Conservation (phyloP, 2,113 vertebrate species). For the Heterotilapia buettikoferi region DNA sequence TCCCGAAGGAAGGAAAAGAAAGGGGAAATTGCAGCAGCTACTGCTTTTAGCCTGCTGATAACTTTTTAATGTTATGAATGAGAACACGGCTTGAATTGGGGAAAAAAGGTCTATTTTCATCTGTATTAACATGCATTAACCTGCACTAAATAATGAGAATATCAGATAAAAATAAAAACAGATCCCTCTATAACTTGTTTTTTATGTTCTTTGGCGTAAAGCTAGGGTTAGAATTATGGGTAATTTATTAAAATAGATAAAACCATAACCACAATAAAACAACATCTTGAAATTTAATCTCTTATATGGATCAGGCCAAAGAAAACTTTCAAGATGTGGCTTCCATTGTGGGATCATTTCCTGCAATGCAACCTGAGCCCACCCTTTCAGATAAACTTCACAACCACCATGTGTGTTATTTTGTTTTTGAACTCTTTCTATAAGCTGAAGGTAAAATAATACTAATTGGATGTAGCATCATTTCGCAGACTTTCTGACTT, state of each 20-base stretch:
- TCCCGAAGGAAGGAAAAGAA: not conserved
- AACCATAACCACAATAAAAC: not conserved
- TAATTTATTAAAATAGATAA: not conserved
- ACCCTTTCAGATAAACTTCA: not conserved
- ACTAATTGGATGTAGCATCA: not conserved
- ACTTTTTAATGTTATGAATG: not conserved
- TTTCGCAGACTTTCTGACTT: not conserved
- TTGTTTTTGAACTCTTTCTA: not conserved
- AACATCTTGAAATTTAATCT: not conserved
- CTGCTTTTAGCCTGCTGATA: not conserved
- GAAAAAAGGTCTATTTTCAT: accelerated
- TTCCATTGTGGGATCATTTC: not conserved
- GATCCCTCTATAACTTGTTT: not conserved
- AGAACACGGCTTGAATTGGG: not conserved
- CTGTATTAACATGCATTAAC: not conserved
- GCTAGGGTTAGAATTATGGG: not conserved
- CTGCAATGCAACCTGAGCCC: not conserved
- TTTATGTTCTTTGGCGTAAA: not conserved
- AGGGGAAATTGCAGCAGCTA: not conserved
- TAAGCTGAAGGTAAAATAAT: not conserved
- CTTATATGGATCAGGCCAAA: not conserved
- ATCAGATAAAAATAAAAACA: not conserved
- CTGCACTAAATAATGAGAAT: not conserved
- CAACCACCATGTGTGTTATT: not conserved
- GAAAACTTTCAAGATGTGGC: not conserved